A percentile compares a stretch with the other conserved stretches of the same genome.
phyloP scores from a whole-genome alignment of 2,113 vertebrate species.

The Merops nubicus region DNA sequence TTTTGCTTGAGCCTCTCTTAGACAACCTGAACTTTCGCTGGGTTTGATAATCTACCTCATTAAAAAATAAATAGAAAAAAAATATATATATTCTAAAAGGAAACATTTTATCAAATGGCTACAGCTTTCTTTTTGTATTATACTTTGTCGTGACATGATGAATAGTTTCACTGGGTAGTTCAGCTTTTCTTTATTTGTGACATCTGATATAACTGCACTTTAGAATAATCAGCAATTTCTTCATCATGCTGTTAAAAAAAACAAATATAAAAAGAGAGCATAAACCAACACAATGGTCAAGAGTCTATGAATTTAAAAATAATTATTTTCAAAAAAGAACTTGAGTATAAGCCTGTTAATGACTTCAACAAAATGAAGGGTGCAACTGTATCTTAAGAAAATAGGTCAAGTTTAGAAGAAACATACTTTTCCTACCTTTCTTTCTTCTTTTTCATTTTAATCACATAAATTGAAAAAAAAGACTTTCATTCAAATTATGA shows the following conservation, averaged over 20 bases:
- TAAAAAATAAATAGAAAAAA: neutral
- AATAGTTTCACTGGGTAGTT: neutral
- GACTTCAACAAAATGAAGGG: neutral
- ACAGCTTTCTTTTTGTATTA: neutral
- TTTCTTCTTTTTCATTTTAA: neutral
- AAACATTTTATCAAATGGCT: neutral
- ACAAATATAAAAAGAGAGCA: neutral
- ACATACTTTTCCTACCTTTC: neutral
- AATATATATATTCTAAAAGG: neutral
- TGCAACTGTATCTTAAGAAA: neutral
- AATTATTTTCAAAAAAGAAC: neutral
- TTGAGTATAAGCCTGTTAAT: neutral
- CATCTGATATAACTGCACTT: neutral
- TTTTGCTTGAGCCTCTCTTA: neutral
- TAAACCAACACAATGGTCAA: neutral
- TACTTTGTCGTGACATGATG: neutral
- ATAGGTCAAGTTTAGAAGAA: neutral
- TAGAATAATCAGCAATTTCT: neutral
- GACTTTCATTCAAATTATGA: neutral
- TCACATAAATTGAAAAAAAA: constrained; percentile 16
- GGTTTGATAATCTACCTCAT: neutral
- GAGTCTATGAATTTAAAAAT: neutral
- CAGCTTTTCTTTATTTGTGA: neutral
- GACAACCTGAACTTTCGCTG: neutral
- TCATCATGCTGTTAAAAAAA: neutral